These are phyloP conservation scores for Lycophotia porphyrea DNA, from an alignment of 2,888 invertebrate genomes.

Conservation along the genomic window DNA sequence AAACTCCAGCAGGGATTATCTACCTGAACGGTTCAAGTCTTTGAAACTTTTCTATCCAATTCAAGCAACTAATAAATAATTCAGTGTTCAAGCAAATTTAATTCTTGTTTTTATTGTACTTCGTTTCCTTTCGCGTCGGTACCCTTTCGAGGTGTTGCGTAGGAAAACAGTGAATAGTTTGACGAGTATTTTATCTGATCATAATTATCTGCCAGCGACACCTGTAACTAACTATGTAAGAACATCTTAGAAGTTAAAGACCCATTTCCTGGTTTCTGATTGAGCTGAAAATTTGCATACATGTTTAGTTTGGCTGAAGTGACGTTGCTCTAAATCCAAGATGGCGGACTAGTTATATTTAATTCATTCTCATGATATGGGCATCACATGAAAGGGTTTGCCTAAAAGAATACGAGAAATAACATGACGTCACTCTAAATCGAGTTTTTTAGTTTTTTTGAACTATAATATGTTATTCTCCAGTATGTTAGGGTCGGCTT, in stretches of 20 bases:
- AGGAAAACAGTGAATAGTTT: slow-evolving; percentile 4
- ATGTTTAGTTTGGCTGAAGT: not conserved
- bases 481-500: too few relatives aligned
- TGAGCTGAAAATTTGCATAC: too few relatives aligned
- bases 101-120: slow-evolving; percentile 51
- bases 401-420: too few relatives aligned
- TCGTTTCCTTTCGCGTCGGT: slow-evolving; percentile 25
- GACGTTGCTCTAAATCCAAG: not conserved
- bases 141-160: slow-evolving; percentile 21
- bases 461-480: too few relatives aligned
- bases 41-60: slow-evolving; percentile 46
- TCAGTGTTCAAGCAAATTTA: slow-evolving; percentile 58
- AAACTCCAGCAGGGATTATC: slow-evolving; percentile 53
- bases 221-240: not conserved
- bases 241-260: not conserved
- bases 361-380: too few relatives aligned
- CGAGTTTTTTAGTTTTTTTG: too few relatives aligned
- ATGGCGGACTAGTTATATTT: not conserved
- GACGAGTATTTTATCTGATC: not conserved
- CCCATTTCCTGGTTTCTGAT: not conserved
- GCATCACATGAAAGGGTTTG: too few relatives aligned
- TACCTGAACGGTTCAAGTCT: slow-evolving; percentile 40
- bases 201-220: not conserved
- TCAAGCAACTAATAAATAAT: slow-evolving; percentile 54
- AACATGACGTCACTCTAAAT: too few relatives aligned